A percentile compares a stretch with the other conserved stretches of the same genome.
Evolutionary conservation across 2,888 invertebrate genomes (phyloP).

Genomic region (Caenorhabditis afra): DNA sequence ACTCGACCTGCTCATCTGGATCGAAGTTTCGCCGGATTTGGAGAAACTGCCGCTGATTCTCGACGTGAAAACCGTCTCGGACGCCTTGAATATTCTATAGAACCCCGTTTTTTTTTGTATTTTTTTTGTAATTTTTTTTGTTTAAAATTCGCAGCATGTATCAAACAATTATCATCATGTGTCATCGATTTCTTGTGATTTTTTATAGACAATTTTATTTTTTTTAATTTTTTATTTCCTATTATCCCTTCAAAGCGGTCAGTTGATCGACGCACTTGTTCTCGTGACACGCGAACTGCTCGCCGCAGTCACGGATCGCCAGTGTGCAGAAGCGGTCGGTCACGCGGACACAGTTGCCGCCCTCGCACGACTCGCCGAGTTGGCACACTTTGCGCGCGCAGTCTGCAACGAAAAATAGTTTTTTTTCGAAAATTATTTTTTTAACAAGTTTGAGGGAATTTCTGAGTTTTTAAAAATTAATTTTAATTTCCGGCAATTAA

Average conservation of each 20-base stretch:
- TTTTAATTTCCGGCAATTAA: too few species aligned
- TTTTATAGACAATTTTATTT: too few species aligned
- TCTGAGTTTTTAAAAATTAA: too few species aligned
- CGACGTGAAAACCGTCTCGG: slow-evolving; percentile 57
- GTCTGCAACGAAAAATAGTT: slow-evolving; percentile 56
- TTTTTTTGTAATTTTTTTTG: background rate
- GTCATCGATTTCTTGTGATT: slow-evolving; percentile 16
- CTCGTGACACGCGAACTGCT: slow-evolving; percentile 71
- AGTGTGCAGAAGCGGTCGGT: slow-evolving; percentile 71
- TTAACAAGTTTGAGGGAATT: background rate
- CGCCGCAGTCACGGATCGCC: slow-evolving; percentile 75
- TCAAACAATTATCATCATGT: slow-evolving; percentile 7
- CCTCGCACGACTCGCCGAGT: slow-evolving; percentile 76
- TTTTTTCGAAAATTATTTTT: background rate
- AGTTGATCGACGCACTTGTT: slow-evolving; percentile 66
- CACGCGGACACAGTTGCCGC: slow-evolving; percentile 74
- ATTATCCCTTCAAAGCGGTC: slow-evolving; percentile 36
- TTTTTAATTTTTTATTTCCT: background rate
- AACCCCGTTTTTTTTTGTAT: slow-evolving; percentile 9
- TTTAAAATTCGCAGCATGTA: background rate
- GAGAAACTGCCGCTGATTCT: slow-evolving; percentile 41
- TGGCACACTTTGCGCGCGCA: slow-evolving; percentile 77
- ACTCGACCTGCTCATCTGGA: slow-evolving; percentile 44
- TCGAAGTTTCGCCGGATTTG: slow-evolving; percentile 45
- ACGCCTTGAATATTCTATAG: slow-evolving; percentile 54